Percentiles rank a stretch among this genome's conserved stretches.
These are phyloP conservation scores for Drosophila trapezifrons DNA, from an alignment of 1,140 invertebrate genomes.

Conservation along the genomic window DNA sequence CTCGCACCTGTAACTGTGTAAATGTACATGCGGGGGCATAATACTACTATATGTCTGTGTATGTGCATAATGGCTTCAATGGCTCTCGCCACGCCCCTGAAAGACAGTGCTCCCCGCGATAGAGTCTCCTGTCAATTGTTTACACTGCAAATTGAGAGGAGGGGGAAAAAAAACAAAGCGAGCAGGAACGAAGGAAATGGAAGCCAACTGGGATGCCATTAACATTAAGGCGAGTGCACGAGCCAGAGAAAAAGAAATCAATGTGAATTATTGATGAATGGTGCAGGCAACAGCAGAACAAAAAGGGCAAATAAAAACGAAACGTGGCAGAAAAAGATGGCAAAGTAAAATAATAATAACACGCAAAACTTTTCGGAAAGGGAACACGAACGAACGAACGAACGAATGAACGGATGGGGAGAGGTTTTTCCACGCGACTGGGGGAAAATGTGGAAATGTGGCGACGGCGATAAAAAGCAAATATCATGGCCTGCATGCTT, in stretches of 20 bases:
- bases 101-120: constrained; percentile 22
- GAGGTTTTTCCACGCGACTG: constrained; percentile 8
- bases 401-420: constrained; percentile 12
- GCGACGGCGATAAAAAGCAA: constrained; percentile 71
- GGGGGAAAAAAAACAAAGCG: constrained; percentile 24
- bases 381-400: not conserved
- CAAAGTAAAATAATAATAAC: constrained; percentile 75
- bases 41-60: constrained; percentile 2
- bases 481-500: constrained; percentile 78
- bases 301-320: constrained; percentile 58
- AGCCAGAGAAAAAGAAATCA: constrained; percentile 58
- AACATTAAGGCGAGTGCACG: constrained; percentile 29
- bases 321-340: constrained; percentile 68
- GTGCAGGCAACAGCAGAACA: constrained; percentile 45
- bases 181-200: constrained; percentile 3
- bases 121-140: constrained; percentile 65
- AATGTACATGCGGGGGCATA: constrained; percentile 9
- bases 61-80: constrained; percentile 37
- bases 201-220: constrained; percentile 54
- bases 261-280: constrained; percentile 83
- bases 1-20: constrained; percentile 12
- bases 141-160: constrained; percentile 52
- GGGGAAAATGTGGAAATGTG: constrained; percentile 39
- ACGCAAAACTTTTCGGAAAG: constrained; percentile 44
- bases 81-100: constrained; percentile 5